Conservation (phyloP, 2,113 vertebrate species). For the Thamnophis sirtalis region DNA sequence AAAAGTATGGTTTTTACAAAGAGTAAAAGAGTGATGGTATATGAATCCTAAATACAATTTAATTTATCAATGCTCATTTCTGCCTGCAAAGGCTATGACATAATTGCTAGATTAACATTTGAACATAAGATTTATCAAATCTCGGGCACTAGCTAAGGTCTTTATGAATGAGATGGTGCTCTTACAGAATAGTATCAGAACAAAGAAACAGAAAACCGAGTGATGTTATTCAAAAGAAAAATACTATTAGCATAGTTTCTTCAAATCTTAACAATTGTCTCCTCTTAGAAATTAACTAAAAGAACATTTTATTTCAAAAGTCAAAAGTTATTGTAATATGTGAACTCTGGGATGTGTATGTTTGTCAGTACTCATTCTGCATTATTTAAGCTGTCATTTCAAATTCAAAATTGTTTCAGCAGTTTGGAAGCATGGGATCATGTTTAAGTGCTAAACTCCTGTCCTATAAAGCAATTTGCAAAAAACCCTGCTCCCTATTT, state of each 20-base stretch:
- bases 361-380: not conserved
- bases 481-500: not conserved
- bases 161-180: not conserved
- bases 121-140: not conserved
- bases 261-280: not conserved
- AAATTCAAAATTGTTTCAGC: not conserved
- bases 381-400: slow-evolving; percentile 3
- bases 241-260: not conserved
- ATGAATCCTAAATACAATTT: not conserved
- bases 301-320: not conserved
- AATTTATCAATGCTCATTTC: not conserved
- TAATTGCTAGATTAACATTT: not conserved
- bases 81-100: not conserved
- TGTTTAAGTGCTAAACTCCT: not conserved
- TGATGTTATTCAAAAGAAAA: not conserved
- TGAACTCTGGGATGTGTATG: not conserved
- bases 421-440: not conserved
- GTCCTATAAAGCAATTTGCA: not conserved
- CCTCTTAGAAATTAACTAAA: not conserved
- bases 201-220: not conserved
- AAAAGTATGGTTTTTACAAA: not conserved
- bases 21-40: not conserved
- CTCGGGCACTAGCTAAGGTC: not conserved
- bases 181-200: not conserved
- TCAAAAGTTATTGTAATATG: not conserved